phyloP scores from a whole-genome alignment of 2,797 vertebrate genomes.

The Setipinna tenuifilis region DNA sequence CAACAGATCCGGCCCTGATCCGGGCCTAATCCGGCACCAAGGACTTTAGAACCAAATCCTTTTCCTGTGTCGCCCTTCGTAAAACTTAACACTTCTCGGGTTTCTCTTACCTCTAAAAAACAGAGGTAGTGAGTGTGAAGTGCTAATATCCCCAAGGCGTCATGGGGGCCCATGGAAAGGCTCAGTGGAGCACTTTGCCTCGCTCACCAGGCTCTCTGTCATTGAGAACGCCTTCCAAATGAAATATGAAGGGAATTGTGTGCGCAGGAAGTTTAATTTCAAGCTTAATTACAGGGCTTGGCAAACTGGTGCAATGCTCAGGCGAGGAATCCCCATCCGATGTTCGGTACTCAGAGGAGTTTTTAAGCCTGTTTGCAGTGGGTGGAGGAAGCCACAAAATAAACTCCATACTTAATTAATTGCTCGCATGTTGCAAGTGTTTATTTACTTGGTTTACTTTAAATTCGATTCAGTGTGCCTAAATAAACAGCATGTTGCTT shows the following conservation, averaged over 20 bases:
- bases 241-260: slow-evolving; percentile 44
- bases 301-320: slow-evolving; percentile 44
- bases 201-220: background rate
- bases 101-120: background rate
- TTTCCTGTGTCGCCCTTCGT: no score
- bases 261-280: slow-evolving; percentile 50
- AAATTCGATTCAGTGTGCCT: background rate
- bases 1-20: background rate
- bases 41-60: background rate
- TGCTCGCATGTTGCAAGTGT: slow-evolving; percentile 19
- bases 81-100: no score
- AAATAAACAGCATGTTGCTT: slow-evolving; percentile 11
- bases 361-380: slow-evolving; percentile 45
- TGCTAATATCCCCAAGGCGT: background rate
- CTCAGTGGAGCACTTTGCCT: background rate
- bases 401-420: slow-evolving; percentile 37
- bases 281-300: slow-evolving; percentile 53
- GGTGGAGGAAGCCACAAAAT: slow-evolving; percentile 19
- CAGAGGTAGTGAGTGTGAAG: background rate
- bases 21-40: background rate
- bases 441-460: slow-evolving; percentile 7
- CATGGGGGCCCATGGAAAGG: background rate
- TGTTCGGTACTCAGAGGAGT: slow-evolving; percentile 39
- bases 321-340: slow-evolving; percentile 39
- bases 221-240: background rate